Conservation (phyloP, 2,888 invertebrate species). For the Coelopa pilipes region DNA sequence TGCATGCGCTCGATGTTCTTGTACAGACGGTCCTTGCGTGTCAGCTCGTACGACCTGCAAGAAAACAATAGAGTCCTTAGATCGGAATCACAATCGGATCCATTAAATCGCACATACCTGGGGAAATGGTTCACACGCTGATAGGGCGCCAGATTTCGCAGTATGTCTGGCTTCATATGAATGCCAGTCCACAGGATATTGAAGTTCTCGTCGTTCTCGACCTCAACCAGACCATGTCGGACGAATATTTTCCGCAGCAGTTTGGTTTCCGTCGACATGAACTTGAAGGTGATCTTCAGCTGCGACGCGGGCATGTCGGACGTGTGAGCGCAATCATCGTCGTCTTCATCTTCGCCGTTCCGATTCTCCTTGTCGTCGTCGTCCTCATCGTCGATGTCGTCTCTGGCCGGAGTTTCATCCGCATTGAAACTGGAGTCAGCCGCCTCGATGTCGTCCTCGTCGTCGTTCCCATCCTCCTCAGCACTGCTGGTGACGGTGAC, state of each 20-base stretch:
- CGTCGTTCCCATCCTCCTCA: constrained; percentile 4
- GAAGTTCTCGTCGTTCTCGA: constrained; percentile 77
- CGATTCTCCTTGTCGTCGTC: constrained; percentile 44
- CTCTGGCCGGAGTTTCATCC: constrained; percentile 4
- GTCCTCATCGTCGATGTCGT: constrained; percentile 46
- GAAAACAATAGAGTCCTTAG: constrained; percentile 31
- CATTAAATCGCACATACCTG: constrained; percentile 68
- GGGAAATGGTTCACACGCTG: constrained; percentile 98
- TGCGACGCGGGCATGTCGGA: constrained; percentile 74
- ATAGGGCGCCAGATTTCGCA: constrained; percentile 83
- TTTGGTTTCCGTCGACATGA: constrained; percentile 84
- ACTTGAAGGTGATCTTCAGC: constrained; percentile 82
- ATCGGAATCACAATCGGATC: not conserved
- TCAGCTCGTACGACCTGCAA: constrained; percentile 89
- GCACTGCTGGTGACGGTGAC: not conserved
- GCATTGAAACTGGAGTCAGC: constrained; percentile 5
- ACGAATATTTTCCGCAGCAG: constrained; percentile 79
- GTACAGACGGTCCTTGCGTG: constrained; percentile 93
- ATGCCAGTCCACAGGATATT: constrained; percentile 93
- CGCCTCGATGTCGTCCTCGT: not conserved
- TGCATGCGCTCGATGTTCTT: constrained; percentile 92
- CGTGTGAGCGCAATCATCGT: constrained; percentile 53
- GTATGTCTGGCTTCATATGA: constrained; percentile 89
- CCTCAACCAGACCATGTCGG: constrained; percentile 81
- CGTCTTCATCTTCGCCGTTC: constrained; percentile 24